A percentile compares a stretch with the other conserved stretches of the same genome.
These are phyloP conservation scores for Caenorhabditis angaria DNA, from an alignment of 2,888 invertebrate genomes.

Conservation along the genomic window DNA sequence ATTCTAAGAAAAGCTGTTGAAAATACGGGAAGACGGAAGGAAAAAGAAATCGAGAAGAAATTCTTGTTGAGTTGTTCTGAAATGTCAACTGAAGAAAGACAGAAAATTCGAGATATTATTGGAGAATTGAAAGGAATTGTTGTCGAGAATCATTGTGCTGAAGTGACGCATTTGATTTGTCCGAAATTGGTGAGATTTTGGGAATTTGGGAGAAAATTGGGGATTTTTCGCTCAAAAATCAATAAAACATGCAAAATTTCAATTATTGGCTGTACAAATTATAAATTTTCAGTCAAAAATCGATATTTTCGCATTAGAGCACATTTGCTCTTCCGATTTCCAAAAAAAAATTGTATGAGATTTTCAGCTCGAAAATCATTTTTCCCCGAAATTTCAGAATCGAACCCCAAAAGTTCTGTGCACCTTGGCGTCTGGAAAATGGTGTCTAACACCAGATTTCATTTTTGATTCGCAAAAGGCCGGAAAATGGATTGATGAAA, in stretches of 20 bases:
- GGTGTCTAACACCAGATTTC: conserved; percentile 39
- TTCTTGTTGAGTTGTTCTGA: conserved; percentile 28
- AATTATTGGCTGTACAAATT: too few relatives aligned
- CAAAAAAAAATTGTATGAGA: not conserved
- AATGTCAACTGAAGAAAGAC: not conserved
- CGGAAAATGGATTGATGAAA: conserved; percentile 18
- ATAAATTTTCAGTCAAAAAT: too few relatives aligned
- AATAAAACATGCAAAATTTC: too few relatives aligned
- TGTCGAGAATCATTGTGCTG: conserved; percentile 17
- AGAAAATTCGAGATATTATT: conserved; percentile 13
- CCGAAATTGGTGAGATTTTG: conserved; percentile 9
- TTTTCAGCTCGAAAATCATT: too few relatives aligned
- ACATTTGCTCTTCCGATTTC: too few relatives aligned
- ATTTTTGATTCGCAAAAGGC: conserved; percentile 8
- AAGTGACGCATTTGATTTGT: conserved; percentile 21
- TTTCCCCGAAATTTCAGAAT: conserved; percentile 9
- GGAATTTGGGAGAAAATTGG: not conserved
- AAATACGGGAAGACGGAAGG: conserved; percentile 18
- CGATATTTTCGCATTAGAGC: too few relatives aligned
- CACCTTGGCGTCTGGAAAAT: conserved; percentile 30
- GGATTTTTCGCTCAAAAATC: too few relatives aligned
- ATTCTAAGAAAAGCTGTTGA: conserved; percentile 29
- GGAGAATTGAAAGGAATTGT: conserved; percentile 22
- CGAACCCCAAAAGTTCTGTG: conserved; percentile 26
- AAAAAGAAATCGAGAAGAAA: conserved; percentile 15